A percentile compares a stretch with the other conserved stretches of the same genome.
Evolutionary conservation across 2,113 vertebrate species (phyloP).

Genomic region (Oostethus manadensis): DNA sequence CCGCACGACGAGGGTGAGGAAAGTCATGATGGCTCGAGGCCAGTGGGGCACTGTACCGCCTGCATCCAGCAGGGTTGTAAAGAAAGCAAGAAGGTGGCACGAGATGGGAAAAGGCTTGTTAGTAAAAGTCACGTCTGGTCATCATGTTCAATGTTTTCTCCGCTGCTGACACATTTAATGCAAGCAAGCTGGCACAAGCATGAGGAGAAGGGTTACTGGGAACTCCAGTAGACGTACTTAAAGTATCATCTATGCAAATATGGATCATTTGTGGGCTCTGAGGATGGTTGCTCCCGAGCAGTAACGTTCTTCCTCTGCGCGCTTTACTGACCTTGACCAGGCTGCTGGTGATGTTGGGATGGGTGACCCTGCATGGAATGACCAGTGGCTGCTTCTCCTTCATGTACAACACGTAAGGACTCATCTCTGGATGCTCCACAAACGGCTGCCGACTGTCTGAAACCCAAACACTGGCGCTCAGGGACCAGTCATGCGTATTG

Average conservation of each 20-base stretch:
- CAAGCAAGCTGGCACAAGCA: too few species aligned
- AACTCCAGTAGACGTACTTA: too few species aligned
- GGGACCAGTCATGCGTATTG: slow-evolving; percentile 22
- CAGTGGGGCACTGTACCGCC: slow-evolving; percentile 45
- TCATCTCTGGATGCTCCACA: slow-evolving; percentile 74
- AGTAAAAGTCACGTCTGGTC: neutral
- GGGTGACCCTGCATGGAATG: slow-evolving; percentile 88
- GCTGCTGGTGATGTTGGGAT: slow-evolving; percentile 78
- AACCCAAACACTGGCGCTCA: slow-evolving; percentile 69
- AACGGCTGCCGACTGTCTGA: slow-evolving; percentile 86
- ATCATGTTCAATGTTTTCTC: neutral
- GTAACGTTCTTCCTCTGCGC: too few species aligned
- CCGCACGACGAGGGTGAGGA: slow-evolving; percentile 38
- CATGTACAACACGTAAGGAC: slow-evolving; percentile 79
- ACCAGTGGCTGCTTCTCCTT: slow-evolving; percentile 76
- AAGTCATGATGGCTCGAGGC: slow-evolving; percentile 38
- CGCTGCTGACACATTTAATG: neutral
- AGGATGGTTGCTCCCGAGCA: too few species aligned
- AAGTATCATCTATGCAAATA: too few species aligned
- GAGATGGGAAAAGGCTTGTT: slow-evolving; percentile 30
- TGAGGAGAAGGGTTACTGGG: too few species aligned
- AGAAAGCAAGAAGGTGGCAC: slow-evolving; percentile 51
- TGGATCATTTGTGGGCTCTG: too few species aligned
- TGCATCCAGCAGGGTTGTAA: slow-evolving; percentile 55
- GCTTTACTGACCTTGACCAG: slow-evolving; percentile 73